Conservation (phyloP, 2,888 invertebrate species). For the Cerastis rubricosa region DNA sequence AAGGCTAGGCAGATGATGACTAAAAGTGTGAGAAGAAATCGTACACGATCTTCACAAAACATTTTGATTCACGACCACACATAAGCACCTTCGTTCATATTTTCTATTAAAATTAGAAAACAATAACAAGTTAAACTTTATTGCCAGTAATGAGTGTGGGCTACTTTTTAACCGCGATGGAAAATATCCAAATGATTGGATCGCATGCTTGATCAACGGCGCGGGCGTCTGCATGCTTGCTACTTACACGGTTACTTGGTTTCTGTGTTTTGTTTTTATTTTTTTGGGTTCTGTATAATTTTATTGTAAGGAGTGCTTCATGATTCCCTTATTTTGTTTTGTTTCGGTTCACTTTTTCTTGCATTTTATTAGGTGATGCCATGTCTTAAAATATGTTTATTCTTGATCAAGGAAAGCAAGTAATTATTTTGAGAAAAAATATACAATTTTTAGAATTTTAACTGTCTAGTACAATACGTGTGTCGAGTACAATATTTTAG, state of each 20-base stretch:
- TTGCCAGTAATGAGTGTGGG: conserved; percentile 56
- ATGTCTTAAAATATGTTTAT: not conserved
- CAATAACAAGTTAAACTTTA: conserved; percentile 66
- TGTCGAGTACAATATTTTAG: not conserved
- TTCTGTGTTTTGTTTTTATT: conserved; percentile 11
- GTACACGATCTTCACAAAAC: not conserved
- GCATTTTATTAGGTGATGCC: not conserved
- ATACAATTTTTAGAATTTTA: not conserved
- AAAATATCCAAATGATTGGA: conserved; percentile 65
- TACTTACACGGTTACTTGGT: conserved; percentile 55
- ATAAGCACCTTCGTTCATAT: conserved; percentile 15
- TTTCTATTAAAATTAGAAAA: conserved; percentile 62
- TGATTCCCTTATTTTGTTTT: not conserved
- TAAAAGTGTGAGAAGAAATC: not conserved
- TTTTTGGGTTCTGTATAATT: conserved; percentile 32
- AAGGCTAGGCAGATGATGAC: too few relatives aligned
- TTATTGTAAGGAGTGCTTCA: not conserved
- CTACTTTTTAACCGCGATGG: conserved; percentile 55
- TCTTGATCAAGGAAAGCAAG: too few relatives aligned
- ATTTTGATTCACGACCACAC: not conserved
- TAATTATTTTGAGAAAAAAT: not conserved
- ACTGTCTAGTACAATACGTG: not conserved
- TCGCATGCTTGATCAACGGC: conserved; percentile 68
- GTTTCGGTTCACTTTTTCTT: not conserved
- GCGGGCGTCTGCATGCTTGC: conserved; percentile 50